Percentiles rank a stretch among this genome's conserved stretches.
Conservation (phyloP, 2,113 vertebrate species). For the Siniperca knerii region DNA sequence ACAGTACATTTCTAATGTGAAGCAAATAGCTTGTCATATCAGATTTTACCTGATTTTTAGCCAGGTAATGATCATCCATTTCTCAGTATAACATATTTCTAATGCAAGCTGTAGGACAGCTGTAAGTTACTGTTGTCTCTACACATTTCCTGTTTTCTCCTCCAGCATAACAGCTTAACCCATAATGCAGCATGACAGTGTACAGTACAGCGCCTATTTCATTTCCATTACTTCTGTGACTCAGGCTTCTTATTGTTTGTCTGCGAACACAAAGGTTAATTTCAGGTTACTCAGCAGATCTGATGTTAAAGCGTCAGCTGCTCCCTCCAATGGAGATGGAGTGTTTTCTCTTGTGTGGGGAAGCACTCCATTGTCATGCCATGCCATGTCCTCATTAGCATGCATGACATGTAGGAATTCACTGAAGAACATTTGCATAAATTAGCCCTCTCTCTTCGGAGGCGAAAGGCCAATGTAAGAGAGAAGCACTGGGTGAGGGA, state of each 20-base stretch:
- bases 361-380: conserved; percentile 66
- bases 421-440: conserved; percentile 74
- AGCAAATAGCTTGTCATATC: neutral
- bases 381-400: conserved; percentile 72
- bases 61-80: neutral
- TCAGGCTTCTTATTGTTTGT: conserved; percentile 50
- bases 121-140: conserved; percentile 16
- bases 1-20: neutral
- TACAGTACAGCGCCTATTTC: conserved; percentile 17
- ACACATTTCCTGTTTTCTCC: conserved; percentile 34
- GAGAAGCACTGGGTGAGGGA: conserved; percentile 15
- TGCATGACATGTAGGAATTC: conserved; percentile 81
- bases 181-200: conserved; percentile 7
- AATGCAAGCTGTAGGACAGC: neutral
- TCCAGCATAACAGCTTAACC: conserved; percentile 22
- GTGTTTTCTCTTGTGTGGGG: conserved; percentile 38
- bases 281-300: conserved; percentile 81
- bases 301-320: conserved; percentile 35
- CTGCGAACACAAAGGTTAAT: conserved; percentile 51
- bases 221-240: conserved; percentile 49
- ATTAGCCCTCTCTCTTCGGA: conserved; percentile 72
- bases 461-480: conserved; percentile 62
- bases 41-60: neutral
- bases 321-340: conserved; percentile 40
- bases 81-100: neutral